Evolutionary conservation across 2,797 vertebrate species (phyloP).

Genomic region (Aythya fuligula): DNA sequence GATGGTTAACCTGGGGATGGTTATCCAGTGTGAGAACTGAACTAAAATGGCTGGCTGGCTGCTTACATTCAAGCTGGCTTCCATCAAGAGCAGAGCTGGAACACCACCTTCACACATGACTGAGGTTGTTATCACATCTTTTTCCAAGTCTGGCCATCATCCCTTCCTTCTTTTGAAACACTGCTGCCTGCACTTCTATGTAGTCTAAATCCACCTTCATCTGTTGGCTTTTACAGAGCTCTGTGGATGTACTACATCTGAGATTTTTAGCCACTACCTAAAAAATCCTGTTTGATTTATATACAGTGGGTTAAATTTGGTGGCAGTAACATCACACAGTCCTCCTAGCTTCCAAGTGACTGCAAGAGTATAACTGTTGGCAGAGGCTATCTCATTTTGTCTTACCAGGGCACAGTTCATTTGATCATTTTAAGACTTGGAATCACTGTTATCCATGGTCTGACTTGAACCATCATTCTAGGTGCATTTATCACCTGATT

Average conservation of each 20-base stretch:
- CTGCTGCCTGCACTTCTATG: not conserved
- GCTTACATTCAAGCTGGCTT: not conserved
- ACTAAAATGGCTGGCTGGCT: not conserved
- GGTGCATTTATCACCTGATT: slow-evolving; percentile 1
- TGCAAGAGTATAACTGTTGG: not conserved
- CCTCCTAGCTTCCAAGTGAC: not conserved
- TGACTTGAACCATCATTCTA: not conserved
- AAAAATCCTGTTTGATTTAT: not conserved
- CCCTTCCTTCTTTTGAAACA: not conserved
- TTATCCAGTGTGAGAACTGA: not conserved
- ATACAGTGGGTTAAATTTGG: not conserved
- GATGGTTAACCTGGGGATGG: not conserved
- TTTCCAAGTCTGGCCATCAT: not conserved
- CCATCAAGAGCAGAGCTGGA: not conserved
- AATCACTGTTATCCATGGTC: not conserved
- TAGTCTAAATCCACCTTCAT: not conserved
- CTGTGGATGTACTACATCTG: not conserved
- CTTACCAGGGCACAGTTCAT: not conserved
- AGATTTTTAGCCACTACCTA: not conserved
- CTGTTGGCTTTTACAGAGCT: not conserved
- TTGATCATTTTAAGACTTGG: slow-evolving; percentile 1
- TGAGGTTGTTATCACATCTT: not conserved
- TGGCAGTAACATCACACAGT: not conserved
- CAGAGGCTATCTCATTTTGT: not conserved
- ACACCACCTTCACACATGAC: not conserved